Percentiles rank a stretch among this genome's conserved stretches.
Conservation (phyloP, 2,797 vertebrate genomes). For the Microctenopoma steveboyesi region DNA sequence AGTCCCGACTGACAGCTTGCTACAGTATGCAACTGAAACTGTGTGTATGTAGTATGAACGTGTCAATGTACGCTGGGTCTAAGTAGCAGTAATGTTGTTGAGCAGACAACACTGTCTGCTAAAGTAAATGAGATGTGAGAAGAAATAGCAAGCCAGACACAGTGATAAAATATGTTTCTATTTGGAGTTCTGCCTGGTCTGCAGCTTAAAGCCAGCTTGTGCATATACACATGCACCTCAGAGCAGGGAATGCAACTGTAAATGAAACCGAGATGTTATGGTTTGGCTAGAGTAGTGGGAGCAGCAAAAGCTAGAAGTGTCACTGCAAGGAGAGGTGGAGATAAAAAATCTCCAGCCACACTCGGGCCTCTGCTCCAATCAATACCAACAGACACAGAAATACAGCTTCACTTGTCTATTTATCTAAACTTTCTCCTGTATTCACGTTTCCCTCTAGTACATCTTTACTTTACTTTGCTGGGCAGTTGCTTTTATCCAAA, state of each 20-base stretch:
- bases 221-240: slow-evolving; percentile 16
- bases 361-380: slow-evolving; percentile 60
- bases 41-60: not conserved
- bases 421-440: slow-evolving; percentile 30
- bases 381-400: slow-evolving; percentile 59
- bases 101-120: slow-evolving; percentile 59
- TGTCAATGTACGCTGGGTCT: slow-evolving; percentile 23
- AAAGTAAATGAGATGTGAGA: slow-evolving; percentile 72
- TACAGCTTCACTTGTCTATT: slow-evolving; percentile 49
- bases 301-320: slow-evolving; percentile 42
- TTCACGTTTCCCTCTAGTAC: slow-evolving; percentile 1
- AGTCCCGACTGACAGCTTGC: slow-evolving; percentile 72
- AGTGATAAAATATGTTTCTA: slow-evolving; percentile 76
- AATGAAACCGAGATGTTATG: slow-evolving; percentile 63
- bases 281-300: slow-evolving; percentile 41
- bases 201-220: slow-evolving; percentile 56
- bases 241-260: slow-evolving; percentile 61
- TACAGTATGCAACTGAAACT: slow-evolving; percentile 37
- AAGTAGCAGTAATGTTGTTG: slow-evolving; percentile 55
- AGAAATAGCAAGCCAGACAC: slow-evolving; percentile 74
- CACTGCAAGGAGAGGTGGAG: slow-evolving; percentile 48
- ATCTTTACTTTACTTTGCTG: not conserved
- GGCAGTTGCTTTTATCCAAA: no score
- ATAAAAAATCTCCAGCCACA: slow-evolving; percentile 60
- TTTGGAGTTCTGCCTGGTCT: slow-evolving; percentile 73